Conservation (phyloP, 2,888 invertebrate species). For the Chrysolina haemoptera region DNA sequence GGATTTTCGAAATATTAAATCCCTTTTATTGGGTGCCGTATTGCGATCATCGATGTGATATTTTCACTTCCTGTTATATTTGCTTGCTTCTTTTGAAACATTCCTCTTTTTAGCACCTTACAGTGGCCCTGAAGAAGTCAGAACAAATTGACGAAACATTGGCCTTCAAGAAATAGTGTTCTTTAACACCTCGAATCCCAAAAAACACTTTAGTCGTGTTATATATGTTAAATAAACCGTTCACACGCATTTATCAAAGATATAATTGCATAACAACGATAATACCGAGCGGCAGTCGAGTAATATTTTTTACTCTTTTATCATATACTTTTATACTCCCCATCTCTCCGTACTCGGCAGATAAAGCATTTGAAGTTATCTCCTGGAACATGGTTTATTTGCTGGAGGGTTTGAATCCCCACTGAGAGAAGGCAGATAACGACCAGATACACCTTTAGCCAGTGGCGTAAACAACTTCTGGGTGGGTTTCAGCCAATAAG, state of each 20-base stretch:
- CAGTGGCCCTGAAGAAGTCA: no score
- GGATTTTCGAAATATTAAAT: no score
- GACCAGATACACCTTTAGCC: slow-evolving; percentile 26
- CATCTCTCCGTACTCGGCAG: slow-evolving; percentile 29
- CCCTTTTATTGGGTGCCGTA: no score
- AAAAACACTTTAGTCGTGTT: background rate
- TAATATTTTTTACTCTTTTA: slow-evolving; percentile 30
- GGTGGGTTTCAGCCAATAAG: background rate
- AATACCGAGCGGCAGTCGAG: slow-evolving; percentile 16
- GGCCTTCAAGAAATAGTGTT: no score
- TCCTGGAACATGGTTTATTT: slow-evolving; percentile 41
- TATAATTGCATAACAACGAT: slow-evolving; percentile 16
- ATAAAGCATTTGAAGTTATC: slow-evolving; percentile 40
- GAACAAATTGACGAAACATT: no score
- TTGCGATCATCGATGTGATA: no score
- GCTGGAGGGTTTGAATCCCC: slow-evolving; percentile 35
- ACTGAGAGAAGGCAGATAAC: slow-evolving; percentile 34
- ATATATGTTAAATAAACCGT: background rate
- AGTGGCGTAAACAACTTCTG: slow-evolving; percentile 4
- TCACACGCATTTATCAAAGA: background rate
- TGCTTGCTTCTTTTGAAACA: no score
- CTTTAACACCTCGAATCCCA: no score
- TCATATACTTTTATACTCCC: slow-evolving; percentile 29
- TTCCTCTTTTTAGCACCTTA: no score
- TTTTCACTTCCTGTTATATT: no score